Evolutionary conservation across 2,888 invertebrate genomes (phyloP).

Genomic region (Seira sanloemensis): DNA sequence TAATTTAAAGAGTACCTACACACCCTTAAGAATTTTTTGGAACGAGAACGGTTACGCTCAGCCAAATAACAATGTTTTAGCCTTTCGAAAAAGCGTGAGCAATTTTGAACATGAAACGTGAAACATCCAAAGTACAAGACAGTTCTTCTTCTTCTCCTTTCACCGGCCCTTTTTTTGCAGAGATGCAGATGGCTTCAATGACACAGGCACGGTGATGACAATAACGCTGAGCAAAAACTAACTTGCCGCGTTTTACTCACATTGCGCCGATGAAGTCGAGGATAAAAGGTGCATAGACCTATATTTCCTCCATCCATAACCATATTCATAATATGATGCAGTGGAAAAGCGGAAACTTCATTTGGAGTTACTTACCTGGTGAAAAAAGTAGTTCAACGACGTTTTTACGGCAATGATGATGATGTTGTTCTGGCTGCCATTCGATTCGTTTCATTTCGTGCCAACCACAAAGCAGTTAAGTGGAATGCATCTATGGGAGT

Average conservation of each 20-base stretch:
- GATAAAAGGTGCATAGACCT: not conserved
- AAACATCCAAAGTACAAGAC: too few species aligned
- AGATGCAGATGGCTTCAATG: not conserved
- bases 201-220: too few species aligned
- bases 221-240: too few species aligned
- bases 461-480: constrained; percentile 16
- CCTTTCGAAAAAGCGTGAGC: too few species aligned
- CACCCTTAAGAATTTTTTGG: too few species aligned
- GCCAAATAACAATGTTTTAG: too few species aligned
- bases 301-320: not conserved
- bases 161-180: too few species aligned
- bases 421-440: not conserved
- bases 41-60: too few species aligned
- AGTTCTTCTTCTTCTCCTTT: too few species aligned
- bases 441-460: constrained; percentile 10
- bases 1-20: too few species aligned
- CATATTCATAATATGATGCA: not conserved
- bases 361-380: constrained; percentile 3
- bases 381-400: constrained; percentile 2
- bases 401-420: constrained; percentile 11
- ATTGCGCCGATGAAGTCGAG: not conserved
- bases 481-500: not conserved
- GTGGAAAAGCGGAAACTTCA: constrained; percentile 11
- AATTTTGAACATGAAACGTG: too few species aligned
- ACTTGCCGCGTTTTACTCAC: not conserved